phyloP scores from a whole-genome alignment of 2,113 vertebrate species.

The Tretioscincus oriximinensis region DNA sequence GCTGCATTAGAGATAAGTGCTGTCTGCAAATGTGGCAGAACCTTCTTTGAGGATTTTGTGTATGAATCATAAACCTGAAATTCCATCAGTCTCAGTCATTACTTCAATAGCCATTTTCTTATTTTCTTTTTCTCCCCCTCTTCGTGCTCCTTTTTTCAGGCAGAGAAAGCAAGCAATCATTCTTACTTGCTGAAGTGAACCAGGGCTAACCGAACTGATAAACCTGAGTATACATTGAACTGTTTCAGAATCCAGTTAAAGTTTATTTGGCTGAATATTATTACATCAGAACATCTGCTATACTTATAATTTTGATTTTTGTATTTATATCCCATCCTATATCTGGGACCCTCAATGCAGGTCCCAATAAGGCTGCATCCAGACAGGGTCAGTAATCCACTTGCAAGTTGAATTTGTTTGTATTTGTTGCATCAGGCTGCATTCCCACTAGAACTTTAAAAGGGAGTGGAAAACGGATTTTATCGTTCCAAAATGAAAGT shows the following conservation, averaged over 20 bases:
- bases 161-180: background rate
- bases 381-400: too few species aligned
- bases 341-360: too few species aligned
- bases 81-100: constrained; percentile 7
- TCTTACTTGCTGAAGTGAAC: background rate
- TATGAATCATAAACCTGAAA: constrained; percentile 2
- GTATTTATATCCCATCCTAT: too few species aligned
- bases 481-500: too few species aligned
- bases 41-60: background rate
- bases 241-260: background rate
- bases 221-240: background rate
- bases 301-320: background rate
- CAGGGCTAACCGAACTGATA: background rate
- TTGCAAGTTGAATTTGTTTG: too few species aligned
- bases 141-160: background rate
- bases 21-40: constrained; percentile 2
- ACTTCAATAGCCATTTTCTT: background rate
- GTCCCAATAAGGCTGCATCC: too few species aligned
- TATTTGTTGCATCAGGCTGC: too few species aligned
- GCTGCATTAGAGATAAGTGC: background rate
- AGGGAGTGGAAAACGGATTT: too few species aligned
- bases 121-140: too few species aligned
- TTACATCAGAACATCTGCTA: background rate
- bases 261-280: background rate
- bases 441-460: too few species aligned